Evolutionary conservation across 2,888 invertebrate genomes (phyloP).

Genomic region (Helobdella robusta): DNA sequence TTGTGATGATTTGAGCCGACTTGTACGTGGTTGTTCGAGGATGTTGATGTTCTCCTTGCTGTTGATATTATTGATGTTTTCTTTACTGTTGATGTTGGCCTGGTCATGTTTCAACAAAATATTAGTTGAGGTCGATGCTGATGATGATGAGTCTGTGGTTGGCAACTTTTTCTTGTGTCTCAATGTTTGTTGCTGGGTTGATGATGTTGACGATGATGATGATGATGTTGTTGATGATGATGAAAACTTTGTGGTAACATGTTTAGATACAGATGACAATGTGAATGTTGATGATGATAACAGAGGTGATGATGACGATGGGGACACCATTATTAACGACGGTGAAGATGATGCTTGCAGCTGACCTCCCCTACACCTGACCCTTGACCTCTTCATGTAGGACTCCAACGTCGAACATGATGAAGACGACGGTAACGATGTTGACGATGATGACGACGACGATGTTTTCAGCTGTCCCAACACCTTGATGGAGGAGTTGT

Average conservation of each 20-base stretch:
- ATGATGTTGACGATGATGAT: background rate
- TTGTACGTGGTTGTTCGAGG: no score
- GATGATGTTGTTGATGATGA: background rate
- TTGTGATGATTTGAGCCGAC: no score
- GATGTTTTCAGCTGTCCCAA: no score
- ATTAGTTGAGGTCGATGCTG: background rate
- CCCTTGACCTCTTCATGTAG: conserved; percentile 18
- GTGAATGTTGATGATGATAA: background rate
- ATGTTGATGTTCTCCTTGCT: background rate
- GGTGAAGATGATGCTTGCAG: background rate
- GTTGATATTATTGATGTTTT: no score
- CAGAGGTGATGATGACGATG: background rate
- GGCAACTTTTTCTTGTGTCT: background rate
- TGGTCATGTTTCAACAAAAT: background rate
- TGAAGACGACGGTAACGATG: background rate
- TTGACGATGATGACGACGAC: conserved; percentile 7
- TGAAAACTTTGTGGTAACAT: no score
- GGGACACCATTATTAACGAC: background rate
- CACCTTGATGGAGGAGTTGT: conserved; percentile 19
- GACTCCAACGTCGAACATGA: conserved; percentile 1
- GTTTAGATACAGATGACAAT: background rate
- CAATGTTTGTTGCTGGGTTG: background rate
- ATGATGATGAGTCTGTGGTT: background rate
- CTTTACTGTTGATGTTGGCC: no score
- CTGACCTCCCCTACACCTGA: conserved; percentile 19